Base-by-base conservation (phyloP, 2,888 invertebrate species). In the Campaea margaritaria region DNA sequence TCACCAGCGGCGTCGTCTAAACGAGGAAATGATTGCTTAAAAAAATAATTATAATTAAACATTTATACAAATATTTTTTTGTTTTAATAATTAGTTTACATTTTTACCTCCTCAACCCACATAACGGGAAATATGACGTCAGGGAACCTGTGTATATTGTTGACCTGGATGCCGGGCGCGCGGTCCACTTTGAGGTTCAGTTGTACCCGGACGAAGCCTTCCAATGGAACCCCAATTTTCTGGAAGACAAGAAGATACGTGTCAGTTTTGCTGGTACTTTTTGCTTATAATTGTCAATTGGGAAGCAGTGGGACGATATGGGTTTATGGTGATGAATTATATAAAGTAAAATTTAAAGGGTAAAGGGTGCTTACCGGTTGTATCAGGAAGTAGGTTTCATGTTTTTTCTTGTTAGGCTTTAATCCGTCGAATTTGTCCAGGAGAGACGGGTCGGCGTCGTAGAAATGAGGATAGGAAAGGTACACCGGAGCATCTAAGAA, bases 401-500 rank as follows among this genome's bases (percentile, higher is more conserved):
- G 97, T 56, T 94, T 93, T 51, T 95, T 93, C 70, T 93, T 89
- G 10, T 93, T 87, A 0, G 97, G 97, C 2, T 93, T 91, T 9
- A 97, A 87, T 1, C 97, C 97, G 50, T 95, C 95, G 12, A 97
- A 95, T 0, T 94, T 93, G 0, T 94, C 87, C 13, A 95, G 79
- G 0, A 97, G 91, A 12, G 87, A 89, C 0, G 95, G 95, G 77
- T 97, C 96, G 0, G 97, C 96, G 65, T 96, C 95, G 82, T 95
- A 96, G 87, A 98, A 98, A 81, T 98, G 98, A 0, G 98, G 98
- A 82, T 96, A 97, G 0, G 98, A 98, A 9, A 98, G 91, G 70
- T 96, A 97, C 0, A 98, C 96, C 0, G 98, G 98, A 0, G 97
- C 97, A 77, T 95, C 96, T 96, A 3, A 83, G 3, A 86, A 87